Evolutionary conservation across 2,113 vertebrate genomes (phyloP).

Genomic region (Herpetotheres cachinnans): DNA sequence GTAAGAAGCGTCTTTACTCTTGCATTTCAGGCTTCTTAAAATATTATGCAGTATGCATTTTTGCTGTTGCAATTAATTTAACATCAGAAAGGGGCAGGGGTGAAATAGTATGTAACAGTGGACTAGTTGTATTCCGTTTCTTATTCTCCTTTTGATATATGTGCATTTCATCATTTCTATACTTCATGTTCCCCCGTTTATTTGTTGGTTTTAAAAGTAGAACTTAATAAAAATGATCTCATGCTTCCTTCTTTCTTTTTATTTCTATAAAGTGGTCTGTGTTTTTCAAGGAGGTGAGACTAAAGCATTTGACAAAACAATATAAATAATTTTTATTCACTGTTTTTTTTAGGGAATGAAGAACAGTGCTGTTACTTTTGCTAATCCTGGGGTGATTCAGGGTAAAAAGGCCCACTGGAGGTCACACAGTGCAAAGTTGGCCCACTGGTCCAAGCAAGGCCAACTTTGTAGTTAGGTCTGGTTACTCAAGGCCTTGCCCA

Average conservation of each 20-base stretch:
- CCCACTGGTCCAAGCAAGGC: background rate
- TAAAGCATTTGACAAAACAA: background rate
- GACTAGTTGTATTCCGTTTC: background rate
- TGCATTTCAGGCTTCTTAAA: background rate
- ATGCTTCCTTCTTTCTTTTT: background rate
- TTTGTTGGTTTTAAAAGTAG: background rate
- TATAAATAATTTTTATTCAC: background rate
- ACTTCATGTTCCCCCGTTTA: background rate
- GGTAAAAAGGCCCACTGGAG: background rate
- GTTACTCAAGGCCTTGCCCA: background rate
- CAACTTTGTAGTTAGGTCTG: background rate
- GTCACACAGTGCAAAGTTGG: background rate
- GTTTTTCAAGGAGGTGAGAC: background rate
- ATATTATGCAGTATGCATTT: background rate
- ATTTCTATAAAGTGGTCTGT: background rate
- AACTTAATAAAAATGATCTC: background rate
- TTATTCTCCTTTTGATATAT: background rate
- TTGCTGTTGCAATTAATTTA: background rate
- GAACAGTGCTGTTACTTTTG: background rate
- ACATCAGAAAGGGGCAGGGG: background rate
- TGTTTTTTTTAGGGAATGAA: background rate
- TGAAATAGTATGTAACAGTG: background rate
- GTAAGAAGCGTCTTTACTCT: background rate
- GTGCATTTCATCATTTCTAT: background rate
- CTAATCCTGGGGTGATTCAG: background rate